Evolutionary conservation across 2,113 vertebrate genomes (phyloP), one percentile per base, ranked within the genome.

Genomic region (Actenoides lindsayi): DNA sequence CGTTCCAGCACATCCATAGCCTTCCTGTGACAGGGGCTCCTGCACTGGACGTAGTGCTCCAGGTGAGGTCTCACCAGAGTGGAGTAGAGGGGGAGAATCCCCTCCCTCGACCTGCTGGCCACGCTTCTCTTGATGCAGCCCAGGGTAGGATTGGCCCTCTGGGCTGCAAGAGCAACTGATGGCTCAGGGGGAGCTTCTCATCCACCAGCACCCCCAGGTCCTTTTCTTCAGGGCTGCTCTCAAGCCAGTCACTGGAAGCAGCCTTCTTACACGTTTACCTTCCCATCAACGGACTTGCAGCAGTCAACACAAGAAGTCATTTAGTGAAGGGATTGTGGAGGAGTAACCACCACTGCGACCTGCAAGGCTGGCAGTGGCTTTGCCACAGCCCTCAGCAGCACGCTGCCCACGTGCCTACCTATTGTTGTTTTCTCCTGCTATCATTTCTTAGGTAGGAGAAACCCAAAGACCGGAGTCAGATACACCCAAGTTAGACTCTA

Each of bases 351-450:
- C 16, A 27, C 17, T 3, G 3, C 2, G 19, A 42, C 39, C n/a
- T 13, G 11, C 18, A 11, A 41, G 19, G 56, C 69, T 31, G 54
- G 37, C 0, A 3, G 46, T 51, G 60, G 48, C 50, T 59, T 21
- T 24, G 13, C 85, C 30, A 48, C 19, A 25, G 48, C 48, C 41
- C 25, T 23, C 50, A 17, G 28, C 75, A 51, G 24, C 42, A 17
- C 0, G 1, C 44, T 70, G 31, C 37, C 69, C 6, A 1, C 37
- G 42, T 20, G 0, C 54, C 39, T 42, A 33, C 31, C 53, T 15
- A 13, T 6, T 0, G 0, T 2, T 1, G 23, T 68, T 27, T 28
- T 37, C n/a, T 53, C 44, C 28, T 54, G 62, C 21, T 11, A 27
- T 35, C 11, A 6, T 4, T 65, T 10, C 64, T 27, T 21, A 9